Evolutionary conservation across 2,113 vertebrate species (phyloP), one percentile per base, ranked within the genome.

Genomic region (Paradoxurus hermaphroditus): DNA sequence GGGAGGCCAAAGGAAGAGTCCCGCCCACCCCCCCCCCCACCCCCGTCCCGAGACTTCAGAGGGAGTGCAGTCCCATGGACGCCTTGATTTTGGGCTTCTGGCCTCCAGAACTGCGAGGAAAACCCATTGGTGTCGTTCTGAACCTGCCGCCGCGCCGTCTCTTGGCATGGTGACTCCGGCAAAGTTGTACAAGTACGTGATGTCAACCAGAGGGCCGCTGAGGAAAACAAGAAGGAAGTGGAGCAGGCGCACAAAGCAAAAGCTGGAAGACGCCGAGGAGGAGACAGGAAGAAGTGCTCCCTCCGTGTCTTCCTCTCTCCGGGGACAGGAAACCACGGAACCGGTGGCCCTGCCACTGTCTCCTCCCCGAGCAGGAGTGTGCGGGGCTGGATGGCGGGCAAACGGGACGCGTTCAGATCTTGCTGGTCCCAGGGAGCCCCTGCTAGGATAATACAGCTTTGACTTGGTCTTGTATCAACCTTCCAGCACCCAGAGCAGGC

Each of bases 241-340:
- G n/a, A 46, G 62, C 88, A 62, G 51, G 70, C 67, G 23, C 12
- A 1, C 3, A 29, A 27, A 36, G 90, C 68, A 19, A 44, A 84
- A 41, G 13, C 73, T 56, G 62, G 95, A n/a, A 31, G 77, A 65
- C 44, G 16, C 3, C 59, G 0, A 16, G 68, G 41, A 36, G 79
- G 46, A 36, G 29, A 19, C 87, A 36, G 95, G 90, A 97, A 94
- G 79, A 94, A 13, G 25, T 0, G 4, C 77, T 70, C 96, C 89
- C 83, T 39, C 79, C 7, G 21, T 36, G 21, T 51, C 73, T 41
- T 90, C 46, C 90, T 93, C 86, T 16, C 6, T 2, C 73, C 31
- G 0, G 4, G 31, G 21, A 67, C 90, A 56, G 96, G 87, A 96
- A 88, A 39, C 59, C 2, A 0, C 0, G 65, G 67, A 90, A 23